phyloP scores from a whole-genome alignment of 1,140 invertebrate genomes.

The Hyphantria cunea region DNA sequence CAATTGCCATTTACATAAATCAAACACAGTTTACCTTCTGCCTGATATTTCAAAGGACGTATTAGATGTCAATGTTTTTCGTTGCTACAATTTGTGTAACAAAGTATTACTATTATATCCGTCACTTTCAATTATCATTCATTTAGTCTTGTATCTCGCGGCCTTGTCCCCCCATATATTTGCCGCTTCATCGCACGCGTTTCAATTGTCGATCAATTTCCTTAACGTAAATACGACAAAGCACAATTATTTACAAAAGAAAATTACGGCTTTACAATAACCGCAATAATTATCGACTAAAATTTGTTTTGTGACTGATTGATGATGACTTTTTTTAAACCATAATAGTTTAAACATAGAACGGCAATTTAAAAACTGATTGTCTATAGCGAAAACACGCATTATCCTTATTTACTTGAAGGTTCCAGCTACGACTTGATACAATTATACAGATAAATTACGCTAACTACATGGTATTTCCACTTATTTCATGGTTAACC shows the following conservation, averaged over 20 bases:
- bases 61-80: not conserved
- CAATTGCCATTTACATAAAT: conserved; percentile 21
- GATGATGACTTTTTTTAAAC: not conserved
- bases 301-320: not conserved
- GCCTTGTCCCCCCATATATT: conserved; percentile 3
- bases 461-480: no score
- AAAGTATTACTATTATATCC: not conserved
- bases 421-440: not conserved
- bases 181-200: conserved; percentile 1
- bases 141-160: not conserved
- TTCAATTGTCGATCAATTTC: not conserved
- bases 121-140: conserved; percentile 1
- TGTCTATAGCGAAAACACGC: not conserved
- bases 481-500: no score
- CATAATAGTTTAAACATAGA: not conserved
- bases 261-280: not conserved
- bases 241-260: no score
- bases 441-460: not conserved
- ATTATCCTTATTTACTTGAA: not conserved
- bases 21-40: conserved; percentile 4
- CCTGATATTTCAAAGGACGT: conserved; percentile 1
- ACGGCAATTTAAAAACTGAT: not conserved
- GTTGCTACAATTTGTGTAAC: conserved; percentile 1
- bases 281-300: no score
- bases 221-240: not conserved